A percentile compares a stretch with the other conserved stretches of the same genome.
These are phyloP conservation scores for Leptoclinus maculatus DNA, from an alignment of 2,797 vertebrate species.

Conservation along the genomic window DNA sequence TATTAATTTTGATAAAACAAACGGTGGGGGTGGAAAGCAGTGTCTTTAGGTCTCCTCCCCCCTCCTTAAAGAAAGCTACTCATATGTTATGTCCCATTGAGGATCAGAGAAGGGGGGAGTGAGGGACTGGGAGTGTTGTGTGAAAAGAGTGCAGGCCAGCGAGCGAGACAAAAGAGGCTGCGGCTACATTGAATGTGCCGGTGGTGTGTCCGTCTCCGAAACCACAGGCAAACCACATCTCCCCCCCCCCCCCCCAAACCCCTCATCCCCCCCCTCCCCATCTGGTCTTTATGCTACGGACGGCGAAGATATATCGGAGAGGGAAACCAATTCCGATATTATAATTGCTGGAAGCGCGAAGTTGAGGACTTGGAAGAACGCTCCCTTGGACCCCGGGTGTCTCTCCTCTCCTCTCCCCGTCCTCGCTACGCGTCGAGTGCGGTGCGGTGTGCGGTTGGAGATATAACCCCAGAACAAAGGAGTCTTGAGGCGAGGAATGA, in stretches of 20 bases:
- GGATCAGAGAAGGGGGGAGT: conserved; percentile 70
- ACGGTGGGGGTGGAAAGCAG: neutral
- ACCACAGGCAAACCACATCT: conserved; percentile 75
- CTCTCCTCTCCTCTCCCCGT: conserved; percentile 56
- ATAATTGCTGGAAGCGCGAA: conserved; percentile 61
- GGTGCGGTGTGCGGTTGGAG: conserved; percentile 69
- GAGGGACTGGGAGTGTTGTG: conserved; percentile 75
- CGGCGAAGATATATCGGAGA: conserved; percentile 51
- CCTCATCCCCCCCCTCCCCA: neutral
- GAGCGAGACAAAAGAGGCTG: conserved; percentile 86
- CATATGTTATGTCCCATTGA: conserved; percentile 81
- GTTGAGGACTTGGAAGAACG: conserved; percentile 63
- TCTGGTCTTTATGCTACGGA: conserved; percentile 56
- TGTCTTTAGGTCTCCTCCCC: conserved; percentile 27
- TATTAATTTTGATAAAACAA: conserved; percentile 35
- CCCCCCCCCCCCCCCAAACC: neutral
- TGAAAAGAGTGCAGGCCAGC: conserved; percentile 80
- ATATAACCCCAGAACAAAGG: conserved; percentile 86
- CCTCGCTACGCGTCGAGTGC: conserved; percentile 59
- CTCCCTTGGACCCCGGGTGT: conserved; percentile 56
- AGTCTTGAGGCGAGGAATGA: conserved; percentile 75
- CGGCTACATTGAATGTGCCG: conserved; percentile 81
- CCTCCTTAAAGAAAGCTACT: conserved; percentile 72
- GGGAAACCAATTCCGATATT: conserved; percentile 41
- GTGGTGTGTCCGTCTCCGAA: conserved; percentile 79